Evolutionary conservation across 2,888 invertebrate species (phyloP), one percentile per base, ranked within the genome.

Genomic region (Drosophila austrosaltans): DNA sequence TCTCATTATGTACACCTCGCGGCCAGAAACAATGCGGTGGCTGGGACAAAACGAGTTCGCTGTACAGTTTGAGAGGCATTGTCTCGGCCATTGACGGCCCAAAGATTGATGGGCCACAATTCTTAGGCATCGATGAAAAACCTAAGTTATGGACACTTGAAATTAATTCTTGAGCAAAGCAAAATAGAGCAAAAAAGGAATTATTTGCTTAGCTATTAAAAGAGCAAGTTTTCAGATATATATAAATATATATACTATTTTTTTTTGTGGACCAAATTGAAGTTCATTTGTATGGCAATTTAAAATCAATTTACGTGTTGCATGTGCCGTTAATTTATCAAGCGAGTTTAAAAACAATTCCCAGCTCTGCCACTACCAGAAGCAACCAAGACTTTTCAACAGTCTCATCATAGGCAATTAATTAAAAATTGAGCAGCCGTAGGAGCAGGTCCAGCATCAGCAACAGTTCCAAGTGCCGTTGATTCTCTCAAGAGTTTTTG

Each of bases 1-100:
- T 90, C 91, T 91, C 90, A 90, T 91, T 90, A 91, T 83, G 83
- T 87, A 85, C 87, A 89, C 89, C 90, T 90, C 72, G 91, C 76
- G 87, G 89, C 79, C 85, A 80, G 63, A 77, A 40, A 48, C 61
- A 60, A 56, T 63, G 63, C 71, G 81, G 69, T 66, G 65, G 63
- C 62, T 57, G 39, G 58, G 64, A 30, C 40, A 57, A 83, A 86
- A 81, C 80, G 61, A 66, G 78, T 79, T 82, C 53, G 61, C 63
- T 64, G 54, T 56, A 65, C 82, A 83, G 72, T 82, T 80, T 82
- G 75, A 32, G 61, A 77, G 75, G 2, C 54, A 80, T 69, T 82
- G 80, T 25, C 3, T 28, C 63, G 42, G 25, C 22, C 30, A 48
- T 36, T 36, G 61, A 66, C 56, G 69, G 42, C 12, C 61, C 61